These are phyloP conservation scores for Synodontis membranacea DNA, from an alignment of 2,113 vertebrate genomes.

Conservation along the genomic window DNA sequence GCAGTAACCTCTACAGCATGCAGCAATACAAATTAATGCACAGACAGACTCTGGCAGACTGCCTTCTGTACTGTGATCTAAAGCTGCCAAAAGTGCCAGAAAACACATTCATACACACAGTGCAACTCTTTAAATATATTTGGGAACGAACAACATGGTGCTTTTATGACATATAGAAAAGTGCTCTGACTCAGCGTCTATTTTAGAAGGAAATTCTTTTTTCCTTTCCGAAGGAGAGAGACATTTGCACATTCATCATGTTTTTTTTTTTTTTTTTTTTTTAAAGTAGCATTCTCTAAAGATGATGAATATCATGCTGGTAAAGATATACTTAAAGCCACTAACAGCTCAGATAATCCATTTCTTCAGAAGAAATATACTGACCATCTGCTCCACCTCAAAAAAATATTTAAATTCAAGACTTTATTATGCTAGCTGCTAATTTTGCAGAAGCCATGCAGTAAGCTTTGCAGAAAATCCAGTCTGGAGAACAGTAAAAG, in stretches of 20 bases:
- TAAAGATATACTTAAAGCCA: constrained; percentile 3
- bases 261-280: background rate
- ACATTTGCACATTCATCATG: background rate
- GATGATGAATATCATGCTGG: background rate
- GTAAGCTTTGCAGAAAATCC: background rate
- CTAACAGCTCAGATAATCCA: constrained; percentile 23
- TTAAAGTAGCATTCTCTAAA: background rate
- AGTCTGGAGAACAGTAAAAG: constrained; percentile 48
- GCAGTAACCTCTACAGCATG: background rate
- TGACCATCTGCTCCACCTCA: constrained; percentile 30
- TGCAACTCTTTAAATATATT: constrained; percentile 38
- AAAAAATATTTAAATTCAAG: constrained; percentile 7
- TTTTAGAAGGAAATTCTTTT: background rate
- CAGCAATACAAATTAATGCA: constrained; percentile 26
- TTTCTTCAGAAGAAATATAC: constrained; percentile 13
- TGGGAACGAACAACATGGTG: background rate
- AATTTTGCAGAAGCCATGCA: background rate
- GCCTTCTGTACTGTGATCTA: constrained; percentile 7
- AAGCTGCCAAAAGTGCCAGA: constrained; percentile 17
- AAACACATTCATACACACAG: constrained; percentile 21
- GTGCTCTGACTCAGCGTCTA: background rate
- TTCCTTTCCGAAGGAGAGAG: background rate
- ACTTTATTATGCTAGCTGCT: constrained; percentile 18
- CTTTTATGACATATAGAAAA: background rate
- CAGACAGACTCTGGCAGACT: constrained; percentile 23